Base-by-base conservation (phyloP, 2,113 vertebrate genomes). In the Narcine bancroftii region DNA sequence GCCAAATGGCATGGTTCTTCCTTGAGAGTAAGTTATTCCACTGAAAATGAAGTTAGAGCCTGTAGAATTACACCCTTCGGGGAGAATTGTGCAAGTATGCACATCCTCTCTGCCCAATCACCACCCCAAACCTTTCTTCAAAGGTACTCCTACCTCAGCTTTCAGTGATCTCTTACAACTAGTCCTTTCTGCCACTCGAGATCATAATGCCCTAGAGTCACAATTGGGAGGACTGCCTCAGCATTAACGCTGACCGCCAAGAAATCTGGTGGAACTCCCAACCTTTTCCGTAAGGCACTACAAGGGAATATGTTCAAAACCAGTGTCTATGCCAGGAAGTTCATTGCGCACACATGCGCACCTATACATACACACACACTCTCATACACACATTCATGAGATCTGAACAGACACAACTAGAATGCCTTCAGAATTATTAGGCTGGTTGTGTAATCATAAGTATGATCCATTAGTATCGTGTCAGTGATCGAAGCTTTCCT, bases 221-320 rank as follows among this genome's bases (percentile, higher is more conserved):
- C 15, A n/a, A 85, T 53, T 45, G 63, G 60, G 60, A 45, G 87
- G 56, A 91, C 21, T 42, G 89, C 39, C 89, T 45, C 63, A 69
- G 65, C 33, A 53, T 56, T 85, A 69, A 69, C 36, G 33, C 5
- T 42, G 26, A 71, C 71, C 89, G 69, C 24, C 47, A 7, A 6
- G 24, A 91, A 71, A 42, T 45, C 39, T 47, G 39, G 65, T 69
- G 89, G 63, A 65, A 91, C 11, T 42, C 65, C 71, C 24, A 96
- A 96, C 93, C 95, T 96, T 63, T 96, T 97, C 93, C 95, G 97
- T 99, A 99, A 99, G 99, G 99, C 99, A 99, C 99, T 99, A 99
- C 97, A 94, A 97, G 97, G 97, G 97, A 97, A 95, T 95, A 97
- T 96, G 97, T 96, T 95, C 93, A 93, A 96, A 96, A 96, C 96